phyloP scores from a whole-genome alignment of 2,888 invertebrate species.

The Smittia aterrima region DNA sequence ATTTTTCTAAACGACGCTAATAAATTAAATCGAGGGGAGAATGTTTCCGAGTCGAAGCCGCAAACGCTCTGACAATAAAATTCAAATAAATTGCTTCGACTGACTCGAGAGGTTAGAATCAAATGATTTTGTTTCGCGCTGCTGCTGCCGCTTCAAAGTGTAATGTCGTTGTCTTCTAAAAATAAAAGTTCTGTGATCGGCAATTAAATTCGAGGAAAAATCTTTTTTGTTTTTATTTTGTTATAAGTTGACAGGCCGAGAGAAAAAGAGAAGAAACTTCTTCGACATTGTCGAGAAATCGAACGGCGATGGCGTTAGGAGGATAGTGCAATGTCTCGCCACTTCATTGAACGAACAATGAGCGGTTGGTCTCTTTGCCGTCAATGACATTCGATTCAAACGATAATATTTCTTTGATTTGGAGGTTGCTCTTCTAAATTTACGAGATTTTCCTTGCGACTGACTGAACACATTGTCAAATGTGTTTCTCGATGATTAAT shows the following conservation, averaged over 20 bases:
- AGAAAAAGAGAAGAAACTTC: not conserved
- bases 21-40: not conserved
- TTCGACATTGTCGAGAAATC: not conserved
- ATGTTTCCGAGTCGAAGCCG: not conserved
- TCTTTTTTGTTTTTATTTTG: not conserved
- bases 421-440: too few relatives aligned
- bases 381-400: not conserved
- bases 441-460: not conserved
- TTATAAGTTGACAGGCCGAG: not conserved
- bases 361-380: not conserved
- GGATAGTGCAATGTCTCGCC: conserved; percentile 4
- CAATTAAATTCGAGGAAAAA: not conserved
- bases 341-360: not conserved
- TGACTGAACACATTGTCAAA: conserved; percentile 4
- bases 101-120: conserved; percentile 14
- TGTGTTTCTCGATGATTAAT: conserved; percentile 18
- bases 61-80: conserved; percentile 15
- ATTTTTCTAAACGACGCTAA: conserved; percentile 6
- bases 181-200: conserved; percentile 15
- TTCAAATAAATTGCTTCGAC: not conserved
- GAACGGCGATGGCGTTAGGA: conserved; percentile 21
- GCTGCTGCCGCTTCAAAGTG: not conserved
- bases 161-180: not conserved
- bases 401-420: too few relatives aligned
- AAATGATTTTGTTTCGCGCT: not conserved